Conservation (phyloP, 2,797 vertebrate species). For the Pseudochirops cupreus region DNA sequence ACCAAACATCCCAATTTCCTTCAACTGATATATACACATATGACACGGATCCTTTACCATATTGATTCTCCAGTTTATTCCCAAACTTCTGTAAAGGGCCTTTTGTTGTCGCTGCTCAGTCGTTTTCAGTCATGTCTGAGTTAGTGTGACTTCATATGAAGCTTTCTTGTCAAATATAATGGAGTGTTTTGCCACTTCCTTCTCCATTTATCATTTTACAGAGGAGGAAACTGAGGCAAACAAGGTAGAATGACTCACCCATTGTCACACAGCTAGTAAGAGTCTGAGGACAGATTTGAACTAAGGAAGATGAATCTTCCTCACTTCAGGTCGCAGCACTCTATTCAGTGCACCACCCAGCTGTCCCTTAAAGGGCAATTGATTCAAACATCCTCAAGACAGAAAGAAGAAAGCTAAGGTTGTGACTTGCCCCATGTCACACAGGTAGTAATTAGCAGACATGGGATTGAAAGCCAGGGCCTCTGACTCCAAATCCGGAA, state of each 20-base stretch:
- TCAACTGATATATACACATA: neutral
- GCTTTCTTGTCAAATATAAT: neutral
- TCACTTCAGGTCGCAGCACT: neutral
- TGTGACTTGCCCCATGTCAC: neutral
- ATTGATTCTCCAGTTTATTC: neutral
- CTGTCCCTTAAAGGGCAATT: neutral
- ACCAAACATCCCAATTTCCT: neutral
- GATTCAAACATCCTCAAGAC: neutral
- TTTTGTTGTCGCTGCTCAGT: neutral
- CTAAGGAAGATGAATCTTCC: neutral
- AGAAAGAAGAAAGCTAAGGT: neutral
- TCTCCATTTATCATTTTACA: neutral
- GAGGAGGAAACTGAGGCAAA: neutral
- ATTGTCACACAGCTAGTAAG: neutral
- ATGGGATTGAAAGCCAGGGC: neutral
- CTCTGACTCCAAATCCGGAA: neutral
- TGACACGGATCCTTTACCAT: neutral
- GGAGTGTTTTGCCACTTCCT: neutral
- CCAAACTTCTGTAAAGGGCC: neutral
- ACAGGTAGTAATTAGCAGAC: neutral
- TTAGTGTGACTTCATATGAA: neutral
- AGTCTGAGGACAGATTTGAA: neutral
- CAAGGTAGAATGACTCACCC: neutral
- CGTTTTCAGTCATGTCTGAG: neutral
- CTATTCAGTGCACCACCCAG: neutral